A percentile compares a stretch with the other conserved stretches of the same genome.
Evolutionary conservation across 2,113 vertebrate species (phyloP).

Genomic region (Delphinus delphis): DNA sequence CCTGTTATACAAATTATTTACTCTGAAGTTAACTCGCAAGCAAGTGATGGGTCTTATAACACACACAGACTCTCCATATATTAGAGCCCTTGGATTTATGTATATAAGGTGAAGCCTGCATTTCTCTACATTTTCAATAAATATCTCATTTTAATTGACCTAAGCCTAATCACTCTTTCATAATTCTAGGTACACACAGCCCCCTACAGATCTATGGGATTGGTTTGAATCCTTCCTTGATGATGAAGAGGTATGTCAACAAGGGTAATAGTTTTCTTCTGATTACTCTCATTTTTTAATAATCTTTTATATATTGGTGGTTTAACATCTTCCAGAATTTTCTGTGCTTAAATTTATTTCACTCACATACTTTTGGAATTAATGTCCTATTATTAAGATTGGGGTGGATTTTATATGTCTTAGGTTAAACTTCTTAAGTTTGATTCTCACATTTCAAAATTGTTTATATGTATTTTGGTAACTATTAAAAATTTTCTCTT

Average conservation of each 20-base stretch:
- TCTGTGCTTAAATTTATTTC: constrained; percentile 37
- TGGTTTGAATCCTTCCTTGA: constrained; percentile 99
- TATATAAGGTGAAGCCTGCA: constrained; percentile 93
- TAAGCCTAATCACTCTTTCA: constrained; percentile 63
- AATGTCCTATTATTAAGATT: constrained; percentile 36
- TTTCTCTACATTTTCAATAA: constrained; percentile 35
- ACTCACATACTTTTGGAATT: constrained; percentile 17
- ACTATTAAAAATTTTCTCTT: constrained; percentile 30
- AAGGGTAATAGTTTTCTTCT: constrained; percentile 93
- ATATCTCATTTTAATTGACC: constrained; percentile 20
- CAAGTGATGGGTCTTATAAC: constrained; percentile 99
- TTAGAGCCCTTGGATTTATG: constrained; percentile 99
- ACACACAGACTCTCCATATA: constrained; percentile 98
- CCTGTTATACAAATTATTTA: constrained; percentile 98
- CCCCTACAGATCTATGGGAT: constrained; percentile 96
- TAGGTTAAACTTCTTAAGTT: constrained; percentile 26
- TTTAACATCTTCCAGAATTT: constrained; percentile 39
- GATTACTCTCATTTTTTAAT: constrained; percentile 40
- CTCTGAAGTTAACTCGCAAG: constrained; percentile 97
- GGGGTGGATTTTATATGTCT: constrained; percentile 21
- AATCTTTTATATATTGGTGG: constrained; percentile 16
- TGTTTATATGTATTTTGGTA: constrained; percentile 32
- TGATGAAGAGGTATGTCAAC: constrained; percentile 99
- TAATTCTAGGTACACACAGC: constrained; percentile 95
- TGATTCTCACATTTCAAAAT: constrained; percentile 14